Evolutionary conservation across 2,888 invertebrate genomes (phyloP).

Genomic region (Melanargia galathea): DNA sequence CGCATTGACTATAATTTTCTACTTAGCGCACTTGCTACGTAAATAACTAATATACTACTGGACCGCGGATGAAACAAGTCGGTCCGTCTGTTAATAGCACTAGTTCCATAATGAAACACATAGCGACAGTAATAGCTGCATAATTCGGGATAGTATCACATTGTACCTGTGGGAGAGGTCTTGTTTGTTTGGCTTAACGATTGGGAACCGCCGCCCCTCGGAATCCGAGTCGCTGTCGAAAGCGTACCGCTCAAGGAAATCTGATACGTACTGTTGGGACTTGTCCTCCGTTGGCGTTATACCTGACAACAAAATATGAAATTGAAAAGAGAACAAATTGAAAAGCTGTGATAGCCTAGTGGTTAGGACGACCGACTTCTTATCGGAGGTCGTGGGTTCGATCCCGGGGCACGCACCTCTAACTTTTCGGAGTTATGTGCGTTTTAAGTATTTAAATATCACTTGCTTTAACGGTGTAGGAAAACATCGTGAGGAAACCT

Average conservation of each 20-base stretch:
- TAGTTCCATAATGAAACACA: slow-evolving; percentile 4
- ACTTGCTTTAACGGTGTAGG: too few species aligned
- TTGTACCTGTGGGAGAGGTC: slow-evolving; percentile 31
- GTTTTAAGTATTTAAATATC: too few species aligned
- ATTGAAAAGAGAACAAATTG: background rate
- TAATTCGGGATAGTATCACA: background rate
- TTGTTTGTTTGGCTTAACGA: slow-evolving; percentile 67
- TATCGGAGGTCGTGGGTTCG: too few species aligned
- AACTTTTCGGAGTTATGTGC: too few species aligned
- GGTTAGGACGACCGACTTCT: too few species aligned
- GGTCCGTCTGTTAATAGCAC: background rate
- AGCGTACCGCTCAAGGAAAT: slow-evolving; percentile 84
- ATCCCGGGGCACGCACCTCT: too few species aligned
- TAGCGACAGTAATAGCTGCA: slow-evolving; percentile 9
- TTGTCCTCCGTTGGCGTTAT: slow-evolving; percentile 72
- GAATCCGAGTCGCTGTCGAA: slow-evolving; percentile 84
- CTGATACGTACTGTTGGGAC: slow-evolving; percentile 76
- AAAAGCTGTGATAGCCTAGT: too few species aligned
- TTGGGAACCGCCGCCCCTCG: slow-evolving; percentile 78
- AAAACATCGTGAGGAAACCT: too few species aligned
- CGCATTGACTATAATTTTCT: too few species aligned
- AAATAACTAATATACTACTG: too few species aligned
- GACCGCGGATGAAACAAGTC: background rate
- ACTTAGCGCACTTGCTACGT: too few species aligned
- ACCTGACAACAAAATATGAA: slow-evolving; percentile 48